Evolutionary conservation across 1,140 invertebrate species (phyloP).

Genomic region (Harpegnathos saltator): DNA sequence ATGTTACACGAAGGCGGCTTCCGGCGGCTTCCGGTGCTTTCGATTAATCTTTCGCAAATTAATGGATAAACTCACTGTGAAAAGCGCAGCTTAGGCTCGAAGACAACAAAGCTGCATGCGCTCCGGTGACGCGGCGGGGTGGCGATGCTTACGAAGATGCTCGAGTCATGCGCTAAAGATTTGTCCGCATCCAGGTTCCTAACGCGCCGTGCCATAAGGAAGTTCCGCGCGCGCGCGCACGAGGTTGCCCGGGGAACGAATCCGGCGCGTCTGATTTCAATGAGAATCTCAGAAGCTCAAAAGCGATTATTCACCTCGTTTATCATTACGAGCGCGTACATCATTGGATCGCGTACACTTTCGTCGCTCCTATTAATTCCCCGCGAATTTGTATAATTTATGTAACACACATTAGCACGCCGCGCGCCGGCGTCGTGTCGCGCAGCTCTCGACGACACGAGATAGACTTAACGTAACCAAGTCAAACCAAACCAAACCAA

Average conservation of each 20-base stretch:
- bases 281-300: neutral
- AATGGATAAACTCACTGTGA: conserved; percentile 63
- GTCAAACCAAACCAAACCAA: too few relatives aligned
- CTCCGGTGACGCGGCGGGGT: conserved; percentile 28
- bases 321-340: neutral
- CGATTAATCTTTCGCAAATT: conserved; percentile 66
- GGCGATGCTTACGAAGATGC: conserved; percentile 27
- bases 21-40: neutral
- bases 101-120: conserved; percentile 48
- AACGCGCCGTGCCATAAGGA: conserved; percentile 8
- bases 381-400: neutral
- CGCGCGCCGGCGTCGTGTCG: too few relatives aligned
- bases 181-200: conserved; percentile 44
- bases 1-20: conserved; percentile 16
- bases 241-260: conserved; percentile 20
- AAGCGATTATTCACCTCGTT: neutral
- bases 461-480: too few relatives aligned
- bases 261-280: conserved; percentile 43
- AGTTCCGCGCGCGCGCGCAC: neutral
- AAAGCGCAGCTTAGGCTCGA: conserved; percentile 44
- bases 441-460: too few relatives aligned
- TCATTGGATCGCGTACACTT: neutral
- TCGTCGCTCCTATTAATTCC: neutral
- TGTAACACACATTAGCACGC: neutral
- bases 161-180: conserved; percentile 53